Evolutionary conservation across 2,888 invertebrate species (phyloP), one percentile per base, ranked within the genome.

Genomic region (Orchesella flavescens): DNA sequence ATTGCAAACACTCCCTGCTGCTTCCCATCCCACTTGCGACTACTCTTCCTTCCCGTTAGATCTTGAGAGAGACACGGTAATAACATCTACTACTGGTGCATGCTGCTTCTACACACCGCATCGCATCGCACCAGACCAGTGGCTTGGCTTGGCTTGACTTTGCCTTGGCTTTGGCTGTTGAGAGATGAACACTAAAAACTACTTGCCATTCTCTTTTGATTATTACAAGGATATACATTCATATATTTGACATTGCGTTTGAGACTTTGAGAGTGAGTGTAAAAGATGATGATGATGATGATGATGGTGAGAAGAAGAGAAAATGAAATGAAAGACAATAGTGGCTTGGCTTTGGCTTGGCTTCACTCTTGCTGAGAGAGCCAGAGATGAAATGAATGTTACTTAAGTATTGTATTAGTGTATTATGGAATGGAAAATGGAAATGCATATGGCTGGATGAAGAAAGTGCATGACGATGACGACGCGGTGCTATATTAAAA

Each of bases 1-100:
- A 84, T 84, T 84, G 76, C 80, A 80, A 84, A 80, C 84, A 84
- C 80, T 80, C 84, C 84, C 84, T 84, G 84, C 84, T 84, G 84
- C 68, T 68, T 68, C 65, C 44, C 19, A 5, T n/a, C 15, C 23
- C 21, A 46, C 21, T 68, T n/a, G n/a, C n/a, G n/a, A n/a, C 34
- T 57, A 15, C 15, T 73, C 61, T 63, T 57, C 75, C 55, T 53
- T 63, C 68, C 59, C 61, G 55, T n/a, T n/a, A n/a, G n/a, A 75
- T 66, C 57, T 68, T 63, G 61, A 44, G 24, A 61, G 73, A 80
- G 44, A 43, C 34, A 23, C 34, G 49, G 63, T 61, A 74, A 46
- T 63, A 74, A 63, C 63, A 24, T 74, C 23, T 46, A 24, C 12
- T 19, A 1, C 10, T 72, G 57, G 43, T 23, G 43, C 57, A 4